phyloP scores from a whole-genome alignment of 1,140 invertebrate genomes.

The Bombus waltoni region DNA sequence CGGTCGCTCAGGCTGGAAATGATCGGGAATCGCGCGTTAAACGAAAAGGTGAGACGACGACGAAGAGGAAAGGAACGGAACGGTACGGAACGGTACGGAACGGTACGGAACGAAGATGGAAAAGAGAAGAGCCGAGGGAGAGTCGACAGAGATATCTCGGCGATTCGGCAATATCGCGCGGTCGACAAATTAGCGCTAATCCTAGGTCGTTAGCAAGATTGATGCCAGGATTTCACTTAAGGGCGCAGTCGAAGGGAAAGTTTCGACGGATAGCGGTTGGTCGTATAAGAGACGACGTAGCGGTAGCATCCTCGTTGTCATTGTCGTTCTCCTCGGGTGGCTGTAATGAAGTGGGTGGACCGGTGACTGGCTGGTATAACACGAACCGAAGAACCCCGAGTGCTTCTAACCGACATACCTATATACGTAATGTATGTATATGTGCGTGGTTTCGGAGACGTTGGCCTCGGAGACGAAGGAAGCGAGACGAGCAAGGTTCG shows the following conservation, averaged over 20 bases:
- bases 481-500: slow-evolving; percentile 19
- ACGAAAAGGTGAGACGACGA: not conserved
- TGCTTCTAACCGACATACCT: slow-evolving; percentile 7
- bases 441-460: not conserved
- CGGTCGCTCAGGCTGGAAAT: too few relatives aligned
- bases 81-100: slow-evolving; percentile 6
- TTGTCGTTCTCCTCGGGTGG: slow-evolving; percentile 57
- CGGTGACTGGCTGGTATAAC: slow-evolving; percentile 67
- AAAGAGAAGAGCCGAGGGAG: not conserved
- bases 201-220: slow-evolving; percentile 77
- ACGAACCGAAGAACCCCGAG: slow-evolving; percentile 22
- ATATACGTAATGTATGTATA: not conserved
- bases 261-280: slow-evolving; percentile 46
- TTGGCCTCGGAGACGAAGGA: not conserved
- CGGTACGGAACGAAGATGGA: not conserved
- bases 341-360: slow-evolving; percentile 77
- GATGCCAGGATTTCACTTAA: slow-evolving; percentile 78
- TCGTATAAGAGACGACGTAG: slow-evolving; percentile 17
- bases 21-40: not conserved
- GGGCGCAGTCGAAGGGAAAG: slow-evolving; percentile 62
- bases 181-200: slow-evolving; percentile 79
- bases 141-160: slow-evolving; percentile 62
- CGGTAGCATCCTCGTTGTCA: slow-evolving; percentile 45
- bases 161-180: slow-evolving; percentile 75
- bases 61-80: not conserved